These are phyloP conservation scores for Sepioteuthis lessoniana DNA, from an alignment of 2,888 invertebrate species.

Conservation along the genomic window DNA sequence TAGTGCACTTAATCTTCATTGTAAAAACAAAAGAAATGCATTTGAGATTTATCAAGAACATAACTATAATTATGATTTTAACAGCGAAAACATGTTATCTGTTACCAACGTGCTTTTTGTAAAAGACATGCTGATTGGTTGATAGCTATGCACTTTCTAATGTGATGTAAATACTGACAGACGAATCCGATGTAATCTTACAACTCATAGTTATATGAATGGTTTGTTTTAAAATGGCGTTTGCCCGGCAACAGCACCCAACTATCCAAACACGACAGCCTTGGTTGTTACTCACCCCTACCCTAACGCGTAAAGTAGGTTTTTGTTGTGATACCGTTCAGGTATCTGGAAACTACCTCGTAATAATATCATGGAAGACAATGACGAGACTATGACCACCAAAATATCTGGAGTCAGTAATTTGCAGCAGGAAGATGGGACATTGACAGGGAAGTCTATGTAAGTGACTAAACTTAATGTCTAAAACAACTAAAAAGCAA, in stretches of 20 bases:
- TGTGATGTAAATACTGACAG: neutral
- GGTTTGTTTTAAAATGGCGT: constrained; percentile 55
- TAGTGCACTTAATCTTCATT: too few species aligned
- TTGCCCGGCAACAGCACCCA: constrained; percentile 33
- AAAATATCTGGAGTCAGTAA: neutral
- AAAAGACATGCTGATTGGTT: neutral
- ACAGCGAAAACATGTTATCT: neutral
- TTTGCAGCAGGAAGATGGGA: neutral
- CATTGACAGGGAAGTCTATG: neutral
- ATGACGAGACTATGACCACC: neutral
- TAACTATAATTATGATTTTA: neutral
- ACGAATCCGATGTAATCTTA: neutral
- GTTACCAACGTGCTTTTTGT: neutral
- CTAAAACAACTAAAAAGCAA: neutral
- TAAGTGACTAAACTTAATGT: neutral
- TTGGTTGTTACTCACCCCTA: neutral
- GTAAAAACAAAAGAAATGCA: too few species aligned
- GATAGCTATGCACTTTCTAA: neutral
- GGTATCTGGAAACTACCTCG: neutral
- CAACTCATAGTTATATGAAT: neutral
- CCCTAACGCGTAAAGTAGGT: neutral
- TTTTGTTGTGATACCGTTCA: neutral
- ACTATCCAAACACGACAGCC: neutral
- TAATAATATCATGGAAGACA: constrained; percentile 33
- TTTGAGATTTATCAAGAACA: too few species aligned